Conservation (phyloP, 2,888 invertebrate genomes). For the Elgonia sp. region DNA sequence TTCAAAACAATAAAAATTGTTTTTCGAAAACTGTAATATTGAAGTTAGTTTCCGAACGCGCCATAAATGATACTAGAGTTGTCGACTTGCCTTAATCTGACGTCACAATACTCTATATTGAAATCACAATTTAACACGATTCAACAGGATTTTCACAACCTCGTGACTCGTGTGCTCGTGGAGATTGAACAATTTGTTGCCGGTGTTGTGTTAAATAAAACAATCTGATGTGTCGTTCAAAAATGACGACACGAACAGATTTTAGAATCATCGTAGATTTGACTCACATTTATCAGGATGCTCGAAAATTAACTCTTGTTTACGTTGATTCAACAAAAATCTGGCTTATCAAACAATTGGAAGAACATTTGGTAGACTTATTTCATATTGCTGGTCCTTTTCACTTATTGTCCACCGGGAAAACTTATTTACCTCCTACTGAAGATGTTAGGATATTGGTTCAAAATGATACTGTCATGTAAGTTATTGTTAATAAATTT, state of each 20-base stretch:
- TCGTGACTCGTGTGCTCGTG: too few species aligned
- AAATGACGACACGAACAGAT: slow-evolving; percentile 57
- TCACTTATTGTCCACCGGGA: slow-evolving; percentile 82
- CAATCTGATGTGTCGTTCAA: neutral
- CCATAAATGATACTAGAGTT: too few species aligned
- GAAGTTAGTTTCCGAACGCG: too few species aligned
- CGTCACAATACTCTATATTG: too few species aligned
- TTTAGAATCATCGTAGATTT: slow-evolving; percentile 84
- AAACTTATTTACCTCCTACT: slow-evolving; percentile 83
- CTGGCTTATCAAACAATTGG: slow-evolving; percentile 81
- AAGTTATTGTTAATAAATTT: slow-evolving; percentile 37
- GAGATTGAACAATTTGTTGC: too few species aligned
- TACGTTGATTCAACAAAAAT: slow-evolving; percentile 83
- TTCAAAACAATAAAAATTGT: too few species aligned
- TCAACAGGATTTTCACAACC: too few species aligned
- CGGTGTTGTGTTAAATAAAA: too few species aligned
- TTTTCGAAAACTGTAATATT: too few species aligned
- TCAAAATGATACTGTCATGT: slow-evolving; percentile 58
- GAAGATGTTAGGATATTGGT: slow-evolving; percentile 82
- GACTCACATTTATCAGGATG: slow-evolving; percentile 82
- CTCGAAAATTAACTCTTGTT: slow-evolving; percentile 80
- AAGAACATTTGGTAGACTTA: slow-evolving; percentile 83
- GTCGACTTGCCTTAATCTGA: too few species aligned
- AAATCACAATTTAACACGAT: too few species aligned
- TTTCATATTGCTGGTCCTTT: slow-evolving; percentile 85